phyloP scores from a whole-genome alignment of 2,888 invertebrate species.

The Oscheius sp. region DNA sequence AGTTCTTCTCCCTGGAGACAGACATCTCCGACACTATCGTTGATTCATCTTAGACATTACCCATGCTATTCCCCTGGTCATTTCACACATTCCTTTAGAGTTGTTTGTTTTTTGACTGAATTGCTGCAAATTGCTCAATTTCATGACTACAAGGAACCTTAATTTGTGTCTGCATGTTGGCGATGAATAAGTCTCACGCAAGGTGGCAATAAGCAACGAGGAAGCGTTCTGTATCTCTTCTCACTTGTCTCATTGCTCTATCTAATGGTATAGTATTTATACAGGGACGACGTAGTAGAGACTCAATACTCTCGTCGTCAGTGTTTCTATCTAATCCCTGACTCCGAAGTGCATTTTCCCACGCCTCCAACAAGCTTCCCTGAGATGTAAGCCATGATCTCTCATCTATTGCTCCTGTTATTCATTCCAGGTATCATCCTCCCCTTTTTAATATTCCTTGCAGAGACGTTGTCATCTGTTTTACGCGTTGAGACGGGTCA shows the following conservation, averaged over 20 bases:
- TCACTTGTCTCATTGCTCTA: neutral
- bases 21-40: conserved; percentile 13
- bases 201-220: conserved; percentile 12
- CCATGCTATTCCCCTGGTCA: conserved; percentile 17
- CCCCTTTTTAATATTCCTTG: neutral
- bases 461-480: conserved; percentile 30
- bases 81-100: neutral
- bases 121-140: too few species aligned
- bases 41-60: conserved; percentile 29
- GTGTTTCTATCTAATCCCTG: conserved; percentile 21
- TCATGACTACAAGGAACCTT: too few species aligned
- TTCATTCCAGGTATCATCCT: conserved; percentile 13
- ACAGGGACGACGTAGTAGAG: neutral
- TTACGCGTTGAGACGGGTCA: conserved; percentile 53
- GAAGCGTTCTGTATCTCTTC: conserved; percentile 1
- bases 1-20: conserved; percentile 17
- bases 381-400: conserved; percentile 21
- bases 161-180: too few species aligned
- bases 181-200: neutral
- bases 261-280: too few species aligned
- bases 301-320: neutral
- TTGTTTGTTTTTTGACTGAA: neutral
- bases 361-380: conserved; percentile 19
- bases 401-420: conserved; percentile 14
- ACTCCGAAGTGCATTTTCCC: conserved; percentile 19